Base-by-base conservation (phyloP, 2,888 invertebrate genomes). In the Spilarctia lutea region DNA sequence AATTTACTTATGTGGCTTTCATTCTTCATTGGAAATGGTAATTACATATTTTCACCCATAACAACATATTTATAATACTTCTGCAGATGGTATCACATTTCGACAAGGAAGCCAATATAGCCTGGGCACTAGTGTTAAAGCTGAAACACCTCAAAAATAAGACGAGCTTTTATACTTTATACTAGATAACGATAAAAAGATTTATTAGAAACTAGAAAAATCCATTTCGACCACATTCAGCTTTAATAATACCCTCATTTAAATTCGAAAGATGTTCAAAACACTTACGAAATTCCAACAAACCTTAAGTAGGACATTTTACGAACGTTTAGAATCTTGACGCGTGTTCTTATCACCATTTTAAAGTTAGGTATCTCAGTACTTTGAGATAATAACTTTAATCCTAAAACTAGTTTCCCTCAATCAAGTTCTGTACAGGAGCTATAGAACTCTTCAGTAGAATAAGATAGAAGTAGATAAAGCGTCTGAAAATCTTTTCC, bases 1-100 rank as follows among this genome's bases (percentile, higher is more conserved):
- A 99, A 99, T 90, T 95, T 98, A n/a, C 94, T 98, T 73, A 96
- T 99, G 89, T 99, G 99, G 98, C 96, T 98, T 68, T 94, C 97
- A 0, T 95, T 99, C 74, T 97, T 97, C 74, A 93, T 97, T 27
- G 99, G 99, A 71, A 97, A 97, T 81, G 98, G 98, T 78, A 84
- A 85, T 16, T 18, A 87, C 78, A 39, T 67, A 42, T 67, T 39
- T 10, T 65, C 6, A 45, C 45, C 3, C 18, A 45, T 18, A 13
- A 45, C 11, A 42, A 42, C n/a, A n/a, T n/a, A n/a, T n/a, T n/a
- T n/a, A n/a, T n/a, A n/a, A 1, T 24, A 24, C n/a, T 56, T 56
- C 52, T 56, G 48, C 20, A 13, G 13, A 11, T 20, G 2, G 39
- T 48, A 45, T 45, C 45, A 45, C 45, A 3, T 18, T 18, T 45